Conservation (phyloP, 2,797 vertebrate species). For the Bovichtus diacanthus region DNA sequence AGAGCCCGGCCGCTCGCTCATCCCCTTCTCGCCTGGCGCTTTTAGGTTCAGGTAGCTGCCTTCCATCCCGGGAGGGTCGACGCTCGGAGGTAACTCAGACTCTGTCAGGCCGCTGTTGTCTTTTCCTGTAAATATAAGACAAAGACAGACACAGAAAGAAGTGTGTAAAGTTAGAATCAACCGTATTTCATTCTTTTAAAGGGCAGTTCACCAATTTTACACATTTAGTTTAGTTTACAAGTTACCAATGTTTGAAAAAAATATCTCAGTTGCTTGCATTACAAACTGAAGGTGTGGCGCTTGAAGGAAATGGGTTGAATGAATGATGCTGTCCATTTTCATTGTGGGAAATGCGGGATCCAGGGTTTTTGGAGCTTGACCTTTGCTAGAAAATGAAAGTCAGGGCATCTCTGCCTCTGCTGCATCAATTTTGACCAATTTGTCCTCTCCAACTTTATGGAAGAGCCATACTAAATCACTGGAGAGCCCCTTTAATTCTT, state of each 20-base stretch:
- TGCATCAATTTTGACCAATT: not conserved
- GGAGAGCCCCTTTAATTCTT: constrained; percentile 7
- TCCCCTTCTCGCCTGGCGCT: constrained; percentile 88
- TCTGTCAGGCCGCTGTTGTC: constrained; percentile 89
- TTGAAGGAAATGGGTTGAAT: not conserved
- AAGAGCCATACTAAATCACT: constrained; percentile 1
- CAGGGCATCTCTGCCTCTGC: not conserved
- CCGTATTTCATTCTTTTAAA: not conserved
- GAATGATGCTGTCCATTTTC: not conserved
- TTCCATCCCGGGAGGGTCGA: constrained; percentile 93
- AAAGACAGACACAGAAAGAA: constrained; percentile 21
- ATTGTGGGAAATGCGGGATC: not conserved
- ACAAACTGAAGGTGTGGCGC: not conserved
- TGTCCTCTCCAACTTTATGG: not conserved
- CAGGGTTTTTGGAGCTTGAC: not conserved
- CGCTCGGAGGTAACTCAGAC: constrained; percentile 86
- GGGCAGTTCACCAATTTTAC: not conserved
- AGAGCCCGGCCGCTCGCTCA: constrained; percentile 86
- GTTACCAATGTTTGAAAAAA: not conserved
- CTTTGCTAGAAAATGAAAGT: not conserved
- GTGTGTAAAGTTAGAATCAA: not conserved
- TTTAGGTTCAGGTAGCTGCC: constrained; percentile 94
- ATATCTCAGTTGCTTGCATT: not conserved
- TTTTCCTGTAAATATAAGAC: constrained; percentile 84
- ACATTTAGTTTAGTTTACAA: not conserved